Evolutionary conservation across 2,113 vertebrate species (phyloP).

Genomic region (Herpetotheres cachinnans): DNA sequence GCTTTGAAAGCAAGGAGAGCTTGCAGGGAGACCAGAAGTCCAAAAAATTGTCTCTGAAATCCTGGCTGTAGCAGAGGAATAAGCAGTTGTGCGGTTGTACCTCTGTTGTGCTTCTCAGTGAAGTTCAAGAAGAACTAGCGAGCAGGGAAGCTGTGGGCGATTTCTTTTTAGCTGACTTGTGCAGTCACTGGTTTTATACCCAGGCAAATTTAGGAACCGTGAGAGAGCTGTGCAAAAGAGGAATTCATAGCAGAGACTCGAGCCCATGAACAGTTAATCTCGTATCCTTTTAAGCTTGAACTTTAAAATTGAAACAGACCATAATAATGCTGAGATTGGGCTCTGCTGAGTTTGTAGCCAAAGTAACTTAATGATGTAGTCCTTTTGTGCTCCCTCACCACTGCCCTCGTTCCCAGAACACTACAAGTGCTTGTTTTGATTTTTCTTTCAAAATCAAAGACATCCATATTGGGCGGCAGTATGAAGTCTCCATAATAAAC

Average conservation of each 20-base stretch:
- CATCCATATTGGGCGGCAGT: not conserved
- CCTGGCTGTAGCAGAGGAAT: not conserved
- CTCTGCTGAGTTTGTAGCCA: slow-evolving; percentile 18
- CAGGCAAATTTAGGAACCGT: not conserved
- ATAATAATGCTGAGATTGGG: not conserved
- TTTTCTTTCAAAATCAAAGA: slow-evolving; percentile 25
- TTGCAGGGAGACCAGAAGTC: not conserved
- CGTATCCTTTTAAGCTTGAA: not conserved
- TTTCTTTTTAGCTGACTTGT: not conserved
- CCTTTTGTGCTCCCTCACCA: not conserved
- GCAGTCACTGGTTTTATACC: not conserved
- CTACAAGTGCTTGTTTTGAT: slow-evolving; percentile 14
- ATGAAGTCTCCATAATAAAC: slow-evolving; percentile 8
- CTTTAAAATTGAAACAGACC: not conserved
- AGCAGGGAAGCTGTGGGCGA: not conserved
- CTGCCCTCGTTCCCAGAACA: not conserved
- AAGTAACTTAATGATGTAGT: not conserved
- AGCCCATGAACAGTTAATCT: not conserved
- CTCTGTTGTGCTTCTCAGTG: not conserved
- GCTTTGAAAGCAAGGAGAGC: not conserved
- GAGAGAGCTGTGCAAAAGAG: not conserved
- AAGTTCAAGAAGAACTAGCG: not conserved
- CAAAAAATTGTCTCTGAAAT: not conserved
- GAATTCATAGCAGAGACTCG: not conserved
- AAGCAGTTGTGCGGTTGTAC: not conserved